A percentile compares a stretch with the other conserved stretches of the same genome.
phyloP scores from a whole-genome alignment of 2,888 invertebrate genomes.

The Cheilosia grossa region DNA sequence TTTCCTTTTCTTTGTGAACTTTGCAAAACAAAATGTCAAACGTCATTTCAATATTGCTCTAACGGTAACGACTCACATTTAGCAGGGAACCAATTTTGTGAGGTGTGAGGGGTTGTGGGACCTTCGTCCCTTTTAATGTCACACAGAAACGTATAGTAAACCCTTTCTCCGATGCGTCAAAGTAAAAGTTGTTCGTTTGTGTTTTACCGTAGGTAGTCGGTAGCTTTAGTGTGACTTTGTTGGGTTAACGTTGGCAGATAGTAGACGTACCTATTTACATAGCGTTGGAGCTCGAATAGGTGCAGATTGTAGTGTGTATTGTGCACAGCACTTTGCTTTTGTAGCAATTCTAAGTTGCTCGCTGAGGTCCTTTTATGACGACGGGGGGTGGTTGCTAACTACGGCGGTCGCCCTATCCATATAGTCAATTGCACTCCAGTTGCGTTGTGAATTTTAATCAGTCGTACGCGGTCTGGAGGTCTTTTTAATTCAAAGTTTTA shows the following conservation, averaged over 20 bases:
- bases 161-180: conserved; percentile 26
- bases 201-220: neutral
- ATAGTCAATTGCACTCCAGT: conserved; percentile 26
- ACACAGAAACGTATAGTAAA: neutral
- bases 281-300: conserved; percentile 8
- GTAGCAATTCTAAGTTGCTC: conserved; percentile 32
- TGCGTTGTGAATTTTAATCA: conserved; percentile 37
- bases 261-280: neutral
- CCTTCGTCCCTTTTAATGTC: neutral
- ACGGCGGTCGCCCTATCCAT: neutral
- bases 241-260: conserved; percentile 18
- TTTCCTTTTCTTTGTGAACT: neutral
- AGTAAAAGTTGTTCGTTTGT: conserved; percentile 43
- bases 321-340: conserved; percentile 27
- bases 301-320: conserved; percentile 12
- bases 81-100: neutral
- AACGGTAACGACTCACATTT: conserved; percentile 36
- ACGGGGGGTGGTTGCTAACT: neutral
- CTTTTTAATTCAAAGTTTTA: conserved; percentile 27
- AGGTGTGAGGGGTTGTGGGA: neutral
- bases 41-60: conserved; percentile 48
- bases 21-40: conserved; percentile 40
- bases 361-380: conserved; percentile 15
- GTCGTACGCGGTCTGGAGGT: conserved; percentile 16
- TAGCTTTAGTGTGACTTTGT: too few species aligned